Evolutionary conservation across 2,113 vertebrate genomes (phyloP), one percentile per base, ranked within the genome.

Genomic region (Seriola aureovittata): DNA sequence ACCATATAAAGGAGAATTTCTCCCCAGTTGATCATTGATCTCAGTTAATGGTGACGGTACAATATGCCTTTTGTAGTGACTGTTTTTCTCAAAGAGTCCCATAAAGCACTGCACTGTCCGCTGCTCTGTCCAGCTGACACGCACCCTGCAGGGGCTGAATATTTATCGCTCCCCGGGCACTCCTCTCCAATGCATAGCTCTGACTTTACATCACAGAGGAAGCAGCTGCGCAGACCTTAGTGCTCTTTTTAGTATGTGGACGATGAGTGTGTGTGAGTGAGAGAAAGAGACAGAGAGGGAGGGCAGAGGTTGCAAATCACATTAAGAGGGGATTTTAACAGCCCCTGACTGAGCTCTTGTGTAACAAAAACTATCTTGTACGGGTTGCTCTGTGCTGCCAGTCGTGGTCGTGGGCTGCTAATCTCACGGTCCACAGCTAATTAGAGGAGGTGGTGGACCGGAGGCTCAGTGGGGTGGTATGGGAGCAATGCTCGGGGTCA

Each of bases 171-270:
- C 90, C 82, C 86, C 12, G 38, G 71, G 63, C 48, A 29, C 85
- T 85, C 71, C 77, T 84, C 86, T 87, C 55, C 48, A 42, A 86
- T 73, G 71, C 91, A 94, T 95, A 93, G 79, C 93, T 94, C 85
- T 25, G 50, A 64, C 91, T 93, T 94, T 91, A 94, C 92, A 92
- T 95, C 94, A 95, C 74, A 36, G 83, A 93, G 95, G 93, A 94
- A 95, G 93, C 96, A 95, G 94, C 94, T 95, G 95, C 85, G 59
- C 60, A 13, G 78, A 81, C 66, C 90, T 93, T 85, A 86, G 85
- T 54, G 88, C 79, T 85, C 83, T 71, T 73, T 73, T 74, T 54
- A 80, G 83, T 74, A 79, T 88, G 85, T 29, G 50, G 82, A 82
- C 71, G 80, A 84, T 84, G 90, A 82, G 87, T 67, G 82, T 46